A percentile compares a stretch with the other conserved stretches of the same genome.
Evolutionary conservation across 1,140 invertebrate genomes (phyloP).

Genomic region (Condylostylus longicornis): DNA sequence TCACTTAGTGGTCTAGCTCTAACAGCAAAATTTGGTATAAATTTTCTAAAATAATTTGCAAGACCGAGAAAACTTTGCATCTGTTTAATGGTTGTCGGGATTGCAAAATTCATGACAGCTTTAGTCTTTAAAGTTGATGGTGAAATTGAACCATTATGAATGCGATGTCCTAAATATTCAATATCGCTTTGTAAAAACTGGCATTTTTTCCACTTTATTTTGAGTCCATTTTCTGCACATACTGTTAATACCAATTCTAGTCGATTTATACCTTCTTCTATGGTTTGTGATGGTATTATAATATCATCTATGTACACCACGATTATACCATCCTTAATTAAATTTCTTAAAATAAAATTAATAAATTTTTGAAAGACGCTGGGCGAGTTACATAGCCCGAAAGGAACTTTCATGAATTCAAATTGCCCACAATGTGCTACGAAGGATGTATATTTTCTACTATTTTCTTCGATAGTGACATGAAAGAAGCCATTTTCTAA

Average conservation of each 20-base stretch:
- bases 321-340: constrained; percentile 2
- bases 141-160: constrained; percentile 12
- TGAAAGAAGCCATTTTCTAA: constrained; percentile 9
- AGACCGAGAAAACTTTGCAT: constrained; percentile 12
- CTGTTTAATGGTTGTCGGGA: constrained; percentile 14
- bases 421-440: constrained; percentile 6
- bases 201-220: constrained; percentile 30
- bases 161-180: constrained; percentile 22
- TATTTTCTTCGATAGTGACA: constrained; percentile 8
- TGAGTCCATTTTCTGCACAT: constrained; percentile 19
- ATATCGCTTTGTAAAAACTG: constrained; percentile 16
- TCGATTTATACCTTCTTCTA: constrained; percentile 9
- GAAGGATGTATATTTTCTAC: constrained; percentile 9
- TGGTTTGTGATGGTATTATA: constrained; percentile 7
- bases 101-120: constrained; percentile 21
- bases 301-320: constrained; percentile 9
- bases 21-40: neutral
- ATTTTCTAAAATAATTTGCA: constrained; percentile 5
- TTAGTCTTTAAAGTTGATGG: constrained; percentile 17
- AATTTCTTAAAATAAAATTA: constrained; percentile 5
- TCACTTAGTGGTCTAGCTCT: neutral
- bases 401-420: constrained; percentile 16
- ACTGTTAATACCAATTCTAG: constrained; percentile 13
- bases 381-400: constrained; percentile 19
- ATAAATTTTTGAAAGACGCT: constrained; percentile 20